A percentile compares a stretch with the other conserved stretches of the same genome.
Evolutionary conservation across 2,797 vertebrate genomes (phyloP).

Genomic region (Tapirus indicus): DNA sequence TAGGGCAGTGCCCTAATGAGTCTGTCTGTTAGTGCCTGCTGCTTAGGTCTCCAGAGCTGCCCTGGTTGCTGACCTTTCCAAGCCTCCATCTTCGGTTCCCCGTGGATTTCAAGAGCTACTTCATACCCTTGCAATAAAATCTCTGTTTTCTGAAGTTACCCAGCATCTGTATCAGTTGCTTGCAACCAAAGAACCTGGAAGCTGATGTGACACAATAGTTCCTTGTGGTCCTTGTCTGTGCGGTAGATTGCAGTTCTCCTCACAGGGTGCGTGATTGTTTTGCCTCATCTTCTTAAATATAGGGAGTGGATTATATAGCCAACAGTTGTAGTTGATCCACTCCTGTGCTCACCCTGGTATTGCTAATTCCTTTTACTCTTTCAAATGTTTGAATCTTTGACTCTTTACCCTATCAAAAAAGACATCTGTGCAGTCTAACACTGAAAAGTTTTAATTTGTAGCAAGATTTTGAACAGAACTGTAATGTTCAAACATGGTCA

Average conservation of each 20-base stretch:
- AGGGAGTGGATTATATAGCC: background rate
- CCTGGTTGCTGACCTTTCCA: slow-evolving; percentile 24
- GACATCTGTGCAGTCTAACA: background rate
- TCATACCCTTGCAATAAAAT: slow-evolving; percentile 55
- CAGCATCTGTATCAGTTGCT: slow-evolving; percentile 3
- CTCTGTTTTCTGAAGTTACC: slow-evolving; percentile 61
- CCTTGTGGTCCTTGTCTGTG: slow-evolving; percentile 28
- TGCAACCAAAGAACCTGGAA: slow-evolving; percentile 24
- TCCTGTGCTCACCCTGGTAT: background rate
- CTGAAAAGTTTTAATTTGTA: background rate
- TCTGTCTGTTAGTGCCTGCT: slow-evolving; percentile 8
- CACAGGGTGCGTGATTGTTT: background rate
- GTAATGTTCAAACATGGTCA: background rate
- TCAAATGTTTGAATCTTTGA: slow-evolving; percentile 40
- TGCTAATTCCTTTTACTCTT: background rate
- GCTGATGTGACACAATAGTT: background rate
- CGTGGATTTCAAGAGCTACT: slow-evolving; percentile 32
- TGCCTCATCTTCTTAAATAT: background rate
- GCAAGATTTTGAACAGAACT: background rate
- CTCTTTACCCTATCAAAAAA: background rate
- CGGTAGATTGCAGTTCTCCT: background rate
- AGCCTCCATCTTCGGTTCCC: background rate
- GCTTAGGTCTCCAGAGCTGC: background rate
- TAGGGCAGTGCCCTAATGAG: background rate
- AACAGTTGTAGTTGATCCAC: background rate